A percentile compares a stretch with the other conserved stretches of the same genome.
These are phyloP conservation scores for Labeo catla DNA, from an alignment of 2,113 vertebrate genomes.

Conservation along the genomic window DNA sequence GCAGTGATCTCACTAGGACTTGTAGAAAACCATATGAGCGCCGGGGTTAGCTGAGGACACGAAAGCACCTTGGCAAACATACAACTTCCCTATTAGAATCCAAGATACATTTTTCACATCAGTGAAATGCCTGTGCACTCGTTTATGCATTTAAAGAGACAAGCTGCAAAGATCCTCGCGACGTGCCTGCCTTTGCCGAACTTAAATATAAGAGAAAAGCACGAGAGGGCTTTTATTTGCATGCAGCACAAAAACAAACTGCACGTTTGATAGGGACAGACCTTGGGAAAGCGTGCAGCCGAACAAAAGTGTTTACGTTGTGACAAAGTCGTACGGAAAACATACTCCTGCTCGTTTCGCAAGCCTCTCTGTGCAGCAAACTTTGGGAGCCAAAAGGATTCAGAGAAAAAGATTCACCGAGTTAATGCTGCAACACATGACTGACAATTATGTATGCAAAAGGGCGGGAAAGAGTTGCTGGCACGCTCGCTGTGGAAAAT, in stretches of 20 bases:
- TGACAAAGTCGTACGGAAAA: background rate
- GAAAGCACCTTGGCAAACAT: constrained; percentile 78
- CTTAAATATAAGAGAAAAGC: constrained; percentile 41
- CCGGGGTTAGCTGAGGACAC: constrained; percentile 80
- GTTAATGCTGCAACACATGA: constrained; percentile 33
- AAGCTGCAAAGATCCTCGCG: constrained; percentile 51
- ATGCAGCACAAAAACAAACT: constrained; percentile 53
- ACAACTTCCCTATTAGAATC: constrained; percentile 80
- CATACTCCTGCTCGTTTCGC: background rate
- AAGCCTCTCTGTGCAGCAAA: background rate
- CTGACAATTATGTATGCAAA: constrained; percentile 46
- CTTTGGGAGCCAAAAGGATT: background rate
- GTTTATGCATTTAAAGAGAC: constrained; percentile 65
- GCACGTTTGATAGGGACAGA: constrained; percentile 1
- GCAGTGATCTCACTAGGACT: constrained; percentile 75
- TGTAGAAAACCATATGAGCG: constrained; percentile 79
- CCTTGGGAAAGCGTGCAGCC: background rate
- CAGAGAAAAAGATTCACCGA: background rate
- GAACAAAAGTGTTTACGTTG: background rate
- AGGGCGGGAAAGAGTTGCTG: constrained; percentile 30
- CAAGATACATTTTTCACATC: constrained; percentile 80
- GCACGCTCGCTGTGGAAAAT: constrained; percentile 36
- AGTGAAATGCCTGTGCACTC: constrained; percentile 70
- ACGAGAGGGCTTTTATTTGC: constrained; percentile 52
- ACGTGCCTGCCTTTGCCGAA: constrained; percentile 37